Evolutionary conservation across 2,888 invertebrate species (phyloP).

Genomic region (Aspidapion aeneum): DNA sequence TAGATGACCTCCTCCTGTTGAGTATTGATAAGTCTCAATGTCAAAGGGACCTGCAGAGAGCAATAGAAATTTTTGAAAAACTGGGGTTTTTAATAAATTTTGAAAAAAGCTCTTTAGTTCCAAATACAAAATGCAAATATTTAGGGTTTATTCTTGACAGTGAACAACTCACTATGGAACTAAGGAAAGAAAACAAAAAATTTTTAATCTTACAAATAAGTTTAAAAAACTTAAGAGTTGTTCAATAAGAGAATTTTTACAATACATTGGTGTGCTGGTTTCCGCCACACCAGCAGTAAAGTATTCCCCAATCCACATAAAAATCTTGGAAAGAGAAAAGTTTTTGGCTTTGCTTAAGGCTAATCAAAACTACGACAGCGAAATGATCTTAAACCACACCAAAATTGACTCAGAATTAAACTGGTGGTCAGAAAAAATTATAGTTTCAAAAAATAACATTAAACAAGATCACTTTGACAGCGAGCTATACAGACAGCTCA

Average conservation of each 20-base stretch:
- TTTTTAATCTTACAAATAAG: neutral
- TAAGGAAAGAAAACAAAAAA: neutral
- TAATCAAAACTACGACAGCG: neutral
- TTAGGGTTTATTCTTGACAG: slow-evolving; percentile 23
- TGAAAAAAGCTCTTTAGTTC: slow-evolving; percentile 20
- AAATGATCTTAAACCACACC: neutral
- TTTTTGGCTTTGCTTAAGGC: too few species aligned
- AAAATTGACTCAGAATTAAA: neutral
- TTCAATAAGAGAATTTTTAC: neutral
- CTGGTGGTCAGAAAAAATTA: neutral
- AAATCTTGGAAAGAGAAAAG: neutral
- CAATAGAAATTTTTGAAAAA: slow-evolving; percentile 8
- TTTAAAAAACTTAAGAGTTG: neutral
- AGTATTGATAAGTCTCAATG: slow-evolving; percentile 14
- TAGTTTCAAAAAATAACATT: neutral
- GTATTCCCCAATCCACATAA: neutral
- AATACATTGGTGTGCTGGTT: neutral
- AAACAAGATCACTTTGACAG: neutral
- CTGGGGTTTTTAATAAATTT: slow-evolving; percentile 27
- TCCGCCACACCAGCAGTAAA: neutral
- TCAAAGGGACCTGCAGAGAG: slow-evolving; percentile 4
- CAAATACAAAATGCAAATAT: slow-evolving; percentile 16
- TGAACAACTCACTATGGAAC: neutral
- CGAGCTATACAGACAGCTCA: neutral
- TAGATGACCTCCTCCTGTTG: slow-evolving; percentile 26